Evolutionary conservation across 2,113 vertebrate genomes (phyloP), one percentile per base, ranked within the genome.

Genomic region (Anguilla rostrata): DNA sequence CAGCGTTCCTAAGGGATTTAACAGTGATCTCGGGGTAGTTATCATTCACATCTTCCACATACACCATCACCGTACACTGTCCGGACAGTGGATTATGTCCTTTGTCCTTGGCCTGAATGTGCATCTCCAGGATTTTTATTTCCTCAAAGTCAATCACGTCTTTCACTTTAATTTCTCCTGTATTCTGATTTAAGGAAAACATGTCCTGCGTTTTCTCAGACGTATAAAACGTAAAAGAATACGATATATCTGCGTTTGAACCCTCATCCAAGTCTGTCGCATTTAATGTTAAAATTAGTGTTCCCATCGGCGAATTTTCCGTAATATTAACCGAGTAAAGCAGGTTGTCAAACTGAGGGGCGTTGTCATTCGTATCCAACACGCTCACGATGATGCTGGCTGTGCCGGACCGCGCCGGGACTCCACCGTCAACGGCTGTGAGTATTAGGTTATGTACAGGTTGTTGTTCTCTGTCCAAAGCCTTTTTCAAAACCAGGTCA

Each of bases 1-100:
- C 75, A 0, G 94, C 92, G 14, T 92, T 94, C 0, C 92, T 92
- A 87, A 96, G 91, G 7, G 96, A 97, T 84, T 95, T 95, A 0
- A 97, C 92, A 0, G 93, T 94, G 29, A 97, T 88, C 86, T 96
- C 94, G 12, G 94, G 94, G 20, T 94, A 92, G 11, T 95, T 95
- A 5, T 95, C 95, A 87, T 95, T 95, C 91, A 94, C 91, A 81
- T 92, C 92, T 12, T 82, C 87, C 7, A 90, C 80, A 57, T 83
- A 63, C 71, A 92, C 86, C 0, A 78, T 89, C 78, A 93, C 14
- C 87, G 87, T 92, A 82, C 90, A 91, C 26, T 92, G 88, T 0
- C 90, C 91, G 4, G 91, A 87, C 71, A 93, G 86, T 7, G 85
- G 39, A 80, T 83, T 81, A 0, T 39, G n/a, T 20, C 89, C 90